Evolutionary conservation across 2,888 invertebrate species (phyloP), one percentile per base, ranked within the genome.

Genomic region (Watsonalla cultraria): DNA sequence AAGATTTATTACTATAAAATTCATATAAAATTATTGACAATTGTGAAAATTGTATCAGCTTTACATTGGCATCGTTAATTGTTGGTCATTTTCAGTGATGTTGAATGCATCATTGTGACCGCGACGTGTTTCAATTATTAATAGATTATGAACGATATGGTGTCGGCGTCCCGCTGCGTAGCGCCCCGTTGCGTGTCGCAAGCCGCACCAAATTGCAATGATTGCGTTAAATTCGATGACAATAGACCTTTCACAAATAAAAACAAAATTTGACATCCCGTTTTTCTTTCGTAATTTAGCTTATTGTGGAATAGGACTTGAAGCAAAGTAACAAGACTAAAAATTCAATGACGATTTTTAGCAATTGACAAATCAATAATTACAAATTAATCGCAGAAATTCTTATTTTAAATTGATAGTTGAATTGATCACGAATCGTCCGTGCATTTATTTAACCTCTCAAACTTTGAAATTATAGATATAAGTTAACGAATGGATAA

Each of bases 71-170:
- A 24, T 2, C 24, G 2, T 24, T 24, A 24, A 24, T 24, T 24
- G 24, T 1, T 24, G 24, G 24, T 24, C 1, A 24, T 24, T 24
- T 24, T 24, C 24, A 4, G 24, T 24, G 24, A 24, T 24, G 24
- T 24, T 24, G 2, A 24, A 24, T 24, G 42, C 5, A 42, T 42
- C 11, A 11, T 42, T 11, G 42, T 42, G 11, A 42, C 42, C 7
- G 37, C 62, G 62, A 67, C 65, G 66, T 55, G 58, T 73, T 67
- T 72, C 71, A 74, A 78, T 78, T 78, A 75, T 75, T 70, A 61
- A 57, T 54, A 63, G 73, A 76, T 76, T 68, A 63, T 60, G 64
- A 74, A 78, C 79, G 61, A 62, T 59, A 68, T 66, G 62, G 53
- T 61, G 45, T 59, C 46, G 49, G 52, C 51, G 56, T 59, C 74